Percentiles rank a stretch among this genome's conserved stretches.
Conservation (phyloP, 2,113 vertebrate species). For the Gobiocypris rarus region DNA sequence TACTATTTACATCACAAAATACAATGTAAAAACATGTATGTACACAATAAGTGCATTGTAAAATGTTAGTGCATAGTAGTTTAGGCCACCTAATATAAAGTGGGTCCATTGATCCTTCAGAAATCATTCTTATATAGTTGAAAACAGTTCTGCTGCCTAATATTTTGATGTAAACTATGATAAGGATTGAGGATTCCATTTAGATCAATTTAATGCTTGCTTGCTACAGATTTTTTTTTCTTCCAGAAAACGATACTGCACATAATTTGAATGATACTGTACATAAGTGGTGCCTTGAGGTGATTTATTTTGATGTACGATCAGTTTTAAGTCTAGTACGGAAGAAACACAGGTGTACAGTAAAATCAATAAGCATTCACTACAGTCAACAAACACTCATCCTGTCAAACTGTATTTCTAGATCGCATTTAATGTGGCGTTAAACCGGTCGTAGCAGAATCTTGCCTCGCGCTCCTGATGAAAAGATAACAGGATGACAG, state of each 20-base stretch:
- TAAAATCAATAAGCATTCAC: neutral
- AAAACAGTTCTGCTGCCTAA: too few relatives aligned
- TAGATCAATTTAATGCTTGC: too few relatives aligned
- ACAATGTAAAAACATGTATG: too few relatives aligned
- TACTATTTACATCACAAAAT: too few relatives aligned
- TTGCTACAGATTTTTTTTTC: too few relatives aligned
- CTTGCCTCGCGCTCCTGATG: constrained; percentile 2
- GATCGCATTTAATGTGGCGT: neutral
- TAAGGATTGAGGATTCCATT: too few relatives aligned
- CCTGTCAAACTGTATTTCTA: neutral
- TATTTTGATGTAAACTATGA: too few relatives aligned
- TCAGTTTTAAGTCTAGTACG: neutral
- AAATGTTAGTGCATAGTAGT: too few relatives aligned
- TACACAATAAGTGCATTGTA: too few relatives aligned
- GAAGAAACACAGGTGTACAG: neutral
- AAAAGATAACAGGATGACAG: constrained; percentile 14
- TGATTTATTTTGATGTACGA: neutral
- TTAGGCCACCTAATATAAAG: too few relatives aligned
- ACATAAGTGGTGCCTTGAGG: neutral
- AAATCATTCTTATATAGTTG: too few relatives aligned
- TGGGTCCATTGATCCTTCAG: too few relatives aligned
- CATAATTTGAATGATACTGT: neutral
- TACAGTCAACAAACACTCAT: neutral
- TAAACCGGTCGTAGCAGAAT: neutral
- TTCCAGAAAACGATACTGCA: neutral